Conservation (phyloP, 2,888 invertebrate genomes). For the Ophion obscuratus region DNA sequence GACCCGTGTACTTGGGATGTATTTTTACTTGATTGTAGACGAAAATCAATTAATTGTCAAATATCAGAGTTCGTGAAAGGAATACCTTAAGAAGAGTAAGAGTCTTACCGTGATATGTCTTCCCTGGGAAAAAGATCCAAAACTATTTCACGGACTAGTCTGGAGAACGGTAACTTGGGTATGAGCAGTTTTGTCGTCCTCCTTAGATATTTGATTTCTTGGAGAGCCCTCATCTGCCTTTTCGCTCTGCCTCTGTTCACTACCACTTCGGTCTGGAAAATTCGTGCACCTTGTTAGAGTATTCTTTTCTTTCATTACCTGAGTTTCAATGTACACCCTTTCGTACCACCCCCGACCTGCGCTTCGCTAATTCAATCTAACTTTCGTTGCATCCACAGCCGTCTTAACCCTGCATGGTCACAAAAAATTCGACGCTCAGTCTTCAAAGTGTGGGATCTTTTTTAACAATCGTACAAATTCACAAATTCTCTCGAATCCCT, state of each 20-base stretch:
- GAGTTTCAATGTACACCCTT: background rate
- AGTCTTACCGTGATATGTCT: constrained; percentile 70
- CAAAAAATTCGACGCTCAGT: too few species aligned
- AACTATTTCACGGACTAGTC: constrained; percentile 84
- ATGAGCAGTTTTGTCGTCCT: constrained; percentile 79
- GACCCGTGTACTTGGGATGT: too few species aligned
- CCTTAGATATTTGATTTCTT: constrained; percentile 78
- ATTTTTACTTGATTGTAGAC: too few species aligned
- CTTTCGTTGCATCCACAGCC: too few species aligned
- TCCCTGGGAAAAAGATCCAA: constrained; percentile 70
- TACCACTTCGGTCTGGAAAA: constrained; percentile 64
- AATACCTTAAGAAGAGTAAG: background rate
- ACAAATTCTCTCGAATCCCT: too few species aligned
- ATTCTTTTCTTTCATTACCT: background rate
- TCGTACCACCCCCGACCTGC: too few species aligned
- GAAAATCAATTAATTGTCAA: too few species aligned
- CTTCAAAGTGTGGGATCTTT: too few species aligned
- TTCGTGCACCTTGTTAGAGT: background rate
- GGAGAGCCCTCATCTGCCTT: constrained; percentile 54
- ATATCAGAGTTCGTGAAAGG: too few species aligned
- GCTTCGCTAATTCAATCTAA: too few species aligned
- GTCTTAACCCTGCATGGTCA: too few species aligned
- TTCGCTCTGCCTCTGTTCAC: constrained; percentile 19
- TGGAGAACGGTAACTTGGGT: constrained; percentile 83
- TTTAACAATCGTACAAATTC: too few species aligned